phyloP scores from a whole-genome alignment of 2,797 vertebrate species.

The Pseudomugil gertrudae region DNA sequence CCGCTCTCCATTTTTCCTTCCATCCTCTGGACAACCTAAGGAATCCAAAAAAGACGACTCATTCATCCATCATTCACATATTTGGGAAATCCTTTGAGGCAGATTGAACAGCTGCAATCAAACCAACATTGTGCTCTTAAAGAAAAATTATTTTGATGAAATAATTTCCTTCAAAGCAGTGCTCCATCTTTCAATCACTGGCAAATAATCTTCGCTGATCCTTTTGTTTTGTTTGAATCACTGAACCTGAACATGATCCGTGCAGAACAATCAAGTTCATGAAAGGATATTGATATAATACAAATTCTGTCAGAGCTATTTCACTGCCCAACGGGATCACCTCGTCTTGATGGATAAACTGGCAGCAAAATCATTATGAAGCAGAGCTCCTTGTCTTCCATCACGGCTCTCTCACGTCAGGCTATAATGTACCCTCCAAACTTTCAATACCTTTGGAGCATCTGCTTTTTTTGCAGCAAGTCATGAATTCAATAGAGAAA shows the following conservation, averaged over 20 bases:
- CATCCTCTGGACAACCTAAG: too few species aligned
- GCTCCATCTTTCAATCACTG: constrained; percentile 33
- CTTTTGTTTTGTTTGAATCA: constrained; percentile 33
- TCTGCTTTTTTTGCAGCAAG: constrained; percentile 74
- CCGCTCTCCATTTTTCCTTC: constrained; percentile 27
- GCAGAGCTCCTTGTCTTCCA: constrained; percentile 33
- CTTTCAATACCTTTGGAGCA: constrained; percentile 80
- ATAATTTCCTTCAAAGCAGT: constrained; percentile 5
- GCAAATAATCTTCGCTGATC: constrained; percentile 32
- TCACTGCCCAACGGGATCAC: constrained; percentile 37
- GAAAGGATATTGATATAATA: constrained; percentile 45
- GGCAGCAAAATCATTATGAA: constrained; percentile 61
- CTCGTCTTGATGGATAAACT: constrained; percentile 56
- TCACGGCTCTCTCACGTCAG: constrained; percentile 43
- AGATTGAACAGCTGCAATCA: constrained; percentile 49
- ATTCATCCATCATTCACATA: too few species aligned
- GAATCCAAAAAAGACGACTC: too few species aligned
- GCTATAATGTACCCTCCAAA: constrained; percentile 76
- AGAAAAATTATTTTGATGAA: constrained; percentile 18
- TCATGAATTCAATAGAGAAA: constrained; percentile 81
- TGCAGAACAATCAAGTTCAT: constrained; percentile 41
- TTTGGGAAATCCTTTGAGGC: background rate
- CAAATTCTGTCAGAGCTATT: constrained; percentile 35
- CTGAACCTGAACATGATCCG: constrained; percentile 32
- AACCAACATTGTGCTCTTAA: constrained; percentile 19